Conservation (phyloP, 2,888 invertebrate species). For the Tridacna gigas region DNA sequence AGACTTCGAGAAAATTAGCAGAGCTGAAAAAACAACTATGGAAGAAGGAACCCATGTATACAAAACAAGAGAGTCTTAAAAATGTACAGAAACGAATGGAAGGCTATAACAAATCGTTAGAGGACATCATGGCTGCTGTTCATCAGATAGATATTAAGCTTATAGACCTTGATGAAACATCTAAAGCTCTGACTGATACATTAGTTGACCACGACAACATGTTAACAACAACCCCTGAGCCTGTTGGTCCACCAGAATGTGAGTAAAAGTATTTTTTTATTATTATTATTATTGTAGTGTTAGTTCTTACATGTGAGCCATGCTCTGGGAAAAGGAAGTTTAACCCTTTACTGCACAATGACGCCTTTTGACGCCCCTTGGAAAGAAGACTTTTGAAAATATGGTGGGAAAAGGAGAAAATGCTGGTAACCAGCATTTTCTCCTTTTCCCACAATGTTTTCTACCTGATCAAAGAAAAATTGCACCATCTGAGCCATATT, state of each 20-base stretch:
- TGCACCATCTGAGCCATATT: too few relatives aligned
- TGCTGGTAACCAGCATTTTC: too few relatives aligned
- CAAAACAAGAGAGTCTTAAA: conserved; percentile 33
- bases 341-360: too few relatives aligned
- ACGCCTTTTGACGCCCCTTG: too few relatives aligned
- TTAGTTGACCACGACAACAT: conserved; percentile 48
- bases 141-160: conserved; percentile 43
- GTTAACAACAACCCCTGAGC: conserved; percentile 62
- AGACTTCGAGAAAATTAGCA: conserved; percentile 20
- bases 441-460: too few relatives aligned
- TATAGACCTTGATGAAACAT: conserved; percentile 22
- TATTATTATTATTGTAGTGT: too few relatives aligned
- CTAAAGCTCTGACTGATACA: conserved; percentile 19
- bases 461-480: too few relatives aligned
- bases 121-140: conserved; percentile 40
- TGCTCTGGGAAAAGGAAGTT: too few relatives aligned
- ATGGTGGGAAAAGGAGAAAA: too few relatives aligned
- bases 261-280: conserved; percentile 25
- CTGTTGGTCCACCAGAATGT: conserved; percentile 60
- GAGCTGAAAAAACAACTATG: conserved; percentile 44
- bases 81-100: conserved; percentile 42
- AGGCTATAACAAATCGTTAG: conserved; percentile 46
- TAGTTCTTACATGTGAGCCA: too few relatives aligned
- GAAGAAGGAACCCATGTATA: conserved; percentile 42
- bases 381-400: too few relatives aligned